Evolutionary conservation across 2,797 vertebrate genomes (phyloP), one percentile per base, ranked within the genome.

Genomic region (Astyanax mexicanus): DNA sequence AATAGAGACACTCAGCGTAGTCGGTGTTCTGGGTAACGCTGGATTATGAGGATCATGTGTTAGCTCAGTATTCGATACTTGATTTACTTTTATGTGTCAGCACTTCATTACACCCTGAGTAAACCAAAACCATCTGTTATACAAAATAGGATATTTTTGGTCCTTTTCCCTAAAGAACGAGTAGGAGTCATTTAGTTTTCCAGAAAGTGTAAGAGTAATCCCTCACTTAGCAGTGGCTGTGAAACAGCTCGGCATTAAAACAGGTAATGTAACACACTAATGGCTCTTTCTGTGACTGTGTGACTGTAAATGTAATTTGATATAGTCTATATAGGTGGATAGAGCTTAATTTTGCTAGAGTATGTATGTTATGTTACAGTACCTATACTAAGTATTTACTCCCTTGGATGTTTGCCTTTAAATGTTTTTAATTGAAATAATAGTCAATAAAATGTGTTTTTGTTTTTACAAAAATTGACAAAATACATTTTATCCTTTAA

Each of bases 31-130:
- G 80, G 76, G 73, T 68, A 85, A 83, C 58, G 77, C 79, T 78
- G 83, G 75, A 89, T 88, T 86, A 84, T 87, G 79, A 87, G 83
- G 78, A 83, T 85, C 82, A 85, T 84, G 83, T 84, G 83, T 75
- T 82, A 74, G 79, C 78, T 84, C 81, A 78, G 69, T 73, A 37
- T 71, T 74, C 69, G 75, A 42, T 66, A 52, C 65, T 52, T 76
- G 65, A 77, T 84, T 80, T 79, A 81, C 62, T 75, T 75, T 79
- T 78, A 77, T 60, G 76, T 77, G 67, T 79, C 81, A 87, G 88
- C 85, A 76, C 80, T 83, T 87, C 75, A 73, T 85, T 84, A 80
- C 76, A 74, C 38, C 12, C 73, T 1, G 23, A 65, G 72, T 42
- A 83, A 81, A 84, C 70, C 77, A 72, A 73, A 80, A 78, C 81